A percentile compares a stretch with the other conserved stretches of the same genome.
These are phyloP conservation scores for Leptinotarsa texana DNA, from an alignment of 1,140 invertebrate genomes.

Conservation along the genomic window DNA sequence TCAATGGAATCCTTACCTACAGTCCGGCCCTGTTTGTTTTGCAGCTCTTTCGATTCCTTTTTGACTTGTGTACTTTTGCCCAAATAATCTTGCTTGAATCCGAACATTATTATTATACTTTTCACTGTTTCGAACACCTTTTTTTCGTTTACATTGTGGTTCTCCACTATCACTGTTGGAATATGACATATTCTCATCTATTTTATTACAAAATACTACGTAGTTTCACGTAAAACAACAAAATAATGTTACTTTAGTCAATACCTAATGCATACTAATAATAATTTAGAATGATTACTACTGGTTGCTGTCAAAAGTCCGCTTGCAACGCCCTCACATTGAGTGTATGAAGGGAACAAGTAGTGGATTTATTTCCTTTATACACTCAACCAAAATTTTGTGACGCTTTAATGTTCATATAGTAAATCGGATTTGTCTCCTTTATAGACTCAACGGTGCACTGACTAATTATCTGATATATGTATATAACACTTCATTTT, in stretches of 20 bases:
- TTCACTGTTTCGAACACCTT: not conserved
- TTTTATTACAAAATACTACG: not conserved
- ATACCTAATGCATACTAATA: not conserved
- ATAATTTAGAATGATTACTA: not conserved
- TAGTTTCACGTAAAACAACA: constrained; percentile 2
- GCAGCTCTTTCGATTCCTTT: not conserved
- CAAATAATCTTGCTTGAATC: constrained; percentile 1
- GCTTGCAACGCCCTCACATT: too few relatives aligned
- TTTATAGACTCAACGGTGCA: not conserved
- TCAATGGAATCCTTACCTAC: not conserved
- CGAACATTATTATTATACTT: not conserved
- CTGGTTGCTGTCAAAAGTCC: not conserved
- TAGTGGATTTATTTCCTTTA: constrained; percentile 8
- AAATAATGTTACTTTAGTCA: not conserved
- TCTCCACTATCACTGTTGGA: not conserved
- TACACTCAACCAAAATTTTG: not conserved
- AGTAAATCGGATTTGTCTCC: not conserved
- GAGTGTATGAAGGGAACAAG: constrained; percentile 2
- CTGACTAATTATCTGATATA: not conserved
- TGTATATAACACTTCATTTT: not conserved
- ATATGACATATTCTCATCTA: not conserved
- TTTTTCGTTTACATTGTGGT: constrained; percentile 11
- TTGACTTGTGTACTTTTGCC: constrained; percentile 7
- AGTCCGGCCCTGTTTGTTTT: constrained; percentile 8
- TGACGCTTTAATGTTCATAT: not conserved